phyloP scores from a whole-genome alignment of 2,888 invertebrate genomes.

The Rhogogaster chlorosoma region DNA sequence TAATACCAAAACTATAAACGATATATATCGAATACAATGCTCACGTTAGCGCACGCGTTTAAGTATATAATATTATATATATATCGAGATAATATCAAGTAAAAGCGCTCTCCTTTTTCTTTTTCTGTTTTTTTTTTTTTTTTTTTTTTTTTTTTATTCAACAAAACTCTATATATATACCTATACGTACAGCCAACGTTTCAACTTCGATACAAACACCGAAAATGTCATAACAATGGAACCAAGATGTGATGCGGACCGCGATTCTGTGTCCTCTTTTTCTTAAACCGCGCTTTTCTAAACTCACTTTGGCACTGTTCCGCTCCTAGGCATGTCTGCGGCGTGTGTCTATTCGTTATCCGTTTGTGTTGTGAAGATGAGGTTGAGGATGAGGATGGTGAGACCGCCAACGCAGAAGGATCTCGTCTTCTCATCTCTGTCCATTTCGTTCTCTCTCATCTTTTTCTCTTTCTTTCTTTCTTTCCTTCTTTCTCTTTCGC shows the following conservation, averaged over 20 bases:
- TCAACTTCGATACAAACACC: background rate
- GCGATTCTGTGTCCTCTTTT: background rate
- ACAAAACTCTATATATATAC: background rate
- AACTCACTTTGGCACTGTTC: background rate
- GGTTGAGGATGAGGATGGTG: background rate
- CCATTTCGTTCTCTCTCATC: background rate
- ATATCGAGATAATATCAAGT: background rate
- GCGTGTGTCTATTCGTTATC: background rate
- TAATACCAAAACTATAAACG: background rate
- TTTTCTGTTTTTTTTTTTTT: no score
- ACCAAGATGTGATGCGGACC: background rate
- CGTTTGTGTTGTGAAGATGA: no score
- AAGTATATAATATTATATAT: no score
- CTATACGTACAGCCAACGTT: background rate
- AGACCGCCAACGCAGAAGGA: conserved; percentile 9
- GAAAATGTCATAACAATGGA: conserved; percentile 42
- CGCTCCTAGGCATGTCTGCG: background rate
- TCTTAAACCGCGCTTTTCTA: background rate
- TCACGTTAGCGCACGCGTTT: background rate
- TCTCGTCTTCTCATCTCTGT: background rate
- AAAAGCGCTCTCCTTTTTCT: background rate
- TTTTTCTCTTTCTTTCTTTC: background rate
- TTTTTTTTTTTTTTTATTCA: background rate
- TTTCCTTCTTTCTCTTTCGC: background rate
- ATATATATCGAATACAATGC: background rate